These are phyloP conservation scores for Sisyra terminalis DNA, from an alignment of 2,888 invertebrate species.

Conservation along the genomic window DNA sequence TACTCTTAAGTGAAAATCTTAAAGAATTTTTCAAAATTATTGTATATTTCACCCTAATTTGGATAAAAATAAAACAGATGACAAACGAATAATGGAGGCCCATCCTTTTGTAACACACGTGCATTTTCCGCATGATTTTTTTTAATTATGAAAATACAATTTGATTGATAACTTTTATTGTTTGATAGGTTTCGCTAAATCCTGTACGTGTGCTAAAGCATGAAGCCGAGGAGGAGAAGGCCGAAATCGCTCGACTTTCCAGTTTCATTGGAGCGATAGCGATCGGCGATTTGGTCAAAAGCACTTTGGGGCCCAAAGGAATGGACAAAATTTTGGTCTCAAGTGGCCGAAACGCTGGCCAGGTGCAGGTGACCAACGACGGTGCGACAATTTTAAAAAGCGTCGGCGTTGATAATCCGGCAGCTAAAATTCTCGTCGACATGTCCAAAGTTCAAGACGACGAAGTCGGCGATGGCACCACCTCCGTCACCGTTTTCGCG, in stretches of 20 bases:
- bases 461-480: conserved; percentile 99
- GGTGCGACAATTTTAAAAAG: conserved; percentile 96
- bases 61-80: no score
- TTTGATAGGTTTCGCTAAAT: conserved; percentile 64
- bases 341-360: conserved; percentile 59
- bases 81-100: no score
- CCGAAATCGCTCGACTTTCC: conserved; percentile 91
- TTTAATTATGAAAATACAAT: not conserved
- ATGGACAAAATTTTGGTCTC: conserved; percentile 89
- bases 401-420: conserved; percentile 96
- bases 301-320: conserved; percentile 96
- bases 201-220: conserved; percentile 87
- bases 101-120: not conserved
- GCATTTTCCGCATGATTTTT: not conserved
- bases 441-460: conserved; percentile 98
- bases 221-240: conserved; percentile 96
- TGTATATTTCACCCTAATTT: no score
- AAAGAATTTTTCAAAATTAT: no score
- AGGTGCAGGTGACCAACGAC: conserved; percentile 95
- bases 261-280: conserved; percentile 98
- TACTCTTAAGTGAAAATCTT: no score
- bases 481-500: conserved; percentile 91
- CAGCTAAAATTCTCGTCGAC: conserved; percentile 97
- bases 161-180: not conserved
- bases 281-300: conserved; percentile 95